Percentiles rank a stretch among this genome's conserved stretches.
Evolutionary conservation across 2,113 vertebrate species (phyloP).

Genomic region (Willisornis vidua): DNA sequence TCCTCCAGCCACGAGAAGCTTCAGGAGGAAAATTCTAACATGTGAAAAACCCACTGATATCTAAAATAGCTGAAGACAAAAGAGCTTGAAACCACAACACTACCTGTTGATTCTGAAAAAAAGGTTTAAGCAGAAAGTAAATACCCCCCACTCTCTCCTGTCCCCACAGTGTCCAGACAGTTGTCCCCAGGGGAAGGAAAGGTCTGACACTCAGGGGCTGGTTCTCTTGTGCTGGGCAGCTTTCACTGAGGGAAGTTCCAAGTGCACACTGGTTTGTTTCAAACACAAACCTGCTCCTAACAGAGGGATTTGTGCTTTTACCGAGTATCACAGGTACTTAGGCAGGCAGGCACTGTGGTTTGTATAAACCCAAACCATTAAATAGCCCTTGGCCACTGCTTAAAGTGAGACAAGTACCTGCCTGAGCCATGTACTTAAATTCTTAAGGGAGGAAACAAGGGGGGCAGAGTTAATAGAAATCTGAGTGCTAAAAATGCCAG

Average conservation of each 20-base stretch:
- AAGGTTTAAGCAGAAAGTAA: background rate
- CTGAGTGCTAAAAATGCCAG: background rate
- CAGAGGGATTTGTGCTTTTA: background rate
- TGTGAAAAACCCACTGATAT: background rate
- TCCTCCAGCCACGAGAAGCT: background rate
- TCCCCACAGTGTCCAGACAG: accelerated
- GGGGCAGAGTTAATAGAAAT: background rate
- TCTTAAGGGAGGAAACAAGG: background rate
- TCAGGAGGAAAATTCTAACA: background rate
- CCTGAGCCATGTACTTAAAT: background rate
- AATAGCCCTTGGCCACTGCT: slow-evolving; percentile 46
- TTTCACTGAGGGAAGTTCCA: background rate
- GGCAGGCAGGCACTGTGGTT: background rate
- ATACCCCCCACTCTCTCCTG: background rate
- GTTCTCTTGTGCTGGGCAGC: background rate
- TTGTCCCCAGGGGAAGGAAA: background rate
- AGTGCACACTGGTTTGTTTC: background rate
- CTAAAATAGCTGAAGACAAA: background rate
- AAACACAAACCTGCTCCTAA: background rate
- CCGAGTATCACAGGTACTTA: background rate
- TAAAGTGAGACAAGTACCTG: slow-evolving; percentile 41
- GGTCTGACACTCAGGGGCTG: background rate
- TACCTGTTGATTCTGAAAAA: background rate
- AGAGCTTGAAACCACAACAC: background rate
- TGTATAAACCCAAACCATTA: slow-evolving; percentile 32